A percentile compares a stretch with the other conserved stretches of the same genome.
phyloP scores from a whole-genome alignment of 2,888 invertebrate genomes.

The Teinopalpus imperialis region DNA sequence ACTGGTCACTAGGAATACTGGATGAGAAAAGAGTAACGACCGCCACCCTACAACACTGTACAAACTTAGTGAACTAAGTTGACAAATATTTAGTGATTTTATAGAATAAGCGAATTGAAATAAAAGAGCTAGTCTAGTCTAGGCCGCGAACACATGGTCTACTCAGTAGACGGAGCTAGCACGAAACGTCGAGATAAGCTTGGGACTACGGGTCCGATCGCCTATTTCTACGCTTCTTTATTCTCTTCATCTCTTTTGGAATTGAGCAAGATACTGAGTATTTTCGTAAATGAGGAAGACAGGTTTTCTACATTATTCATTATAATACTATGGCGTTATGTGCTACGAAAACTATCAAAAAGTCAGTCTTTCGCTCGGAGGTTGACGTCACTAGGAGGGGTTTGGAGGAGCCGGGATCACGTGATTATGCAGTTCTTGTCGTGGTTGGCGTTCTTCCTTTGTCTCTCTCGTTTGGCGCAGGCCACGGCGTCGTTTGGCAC shows the following conservation, averaged over 20 bases:
- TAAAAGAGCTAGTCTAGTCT: too few relatives aligned
- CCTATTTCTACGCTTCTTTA: conserved; percentile 29
- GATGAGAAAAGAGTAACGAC: too few relatives aligned
- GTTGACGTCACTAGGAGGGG: conserved; percentile 64
- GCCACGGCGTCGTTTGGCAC: conserved; percentile 96
- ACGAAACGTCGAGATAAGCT: too few relatives aligned
- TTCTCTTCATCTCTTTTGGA: conserved; percentile 28
- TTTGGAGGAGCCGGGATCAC: conserved; percentile 82
- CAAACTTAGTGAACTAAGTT: too few relatives aligned
- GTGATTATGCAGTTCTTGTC: conserved; percentile 93
- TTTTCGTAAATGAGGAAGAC: conserved; percentile 46
- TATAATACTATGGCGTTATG: conserved; percentile 70
- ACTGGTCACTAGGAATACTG: too few relatives aligned
- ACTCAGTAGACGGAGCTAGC: background rate
- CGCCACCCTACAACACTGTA: too few relatives aligned
- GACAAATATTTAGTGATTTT: too few relatives aligned
- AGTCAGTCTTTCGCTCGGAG: conserved; percentile 79
- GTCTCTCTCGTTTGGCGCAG: conserved; percentile 87
- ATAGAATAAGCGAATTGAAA: too few relatives aligned
- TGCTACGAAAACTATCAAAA: conserved; percentile 62
- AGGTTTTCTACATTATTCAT: conserved; percentile 36
- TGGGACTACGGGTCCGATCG: background rate
- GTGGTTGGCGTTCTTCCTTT: conserved; percentile 82
- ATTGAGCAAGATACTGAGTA: conserved; percentile 26
- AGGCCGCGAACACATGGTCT: too few relatives aligned